phyloP scores from a whole-genome alignment of 2,888 invertebrate genomes.

The Lamellibrachia satsuma region DNA sequence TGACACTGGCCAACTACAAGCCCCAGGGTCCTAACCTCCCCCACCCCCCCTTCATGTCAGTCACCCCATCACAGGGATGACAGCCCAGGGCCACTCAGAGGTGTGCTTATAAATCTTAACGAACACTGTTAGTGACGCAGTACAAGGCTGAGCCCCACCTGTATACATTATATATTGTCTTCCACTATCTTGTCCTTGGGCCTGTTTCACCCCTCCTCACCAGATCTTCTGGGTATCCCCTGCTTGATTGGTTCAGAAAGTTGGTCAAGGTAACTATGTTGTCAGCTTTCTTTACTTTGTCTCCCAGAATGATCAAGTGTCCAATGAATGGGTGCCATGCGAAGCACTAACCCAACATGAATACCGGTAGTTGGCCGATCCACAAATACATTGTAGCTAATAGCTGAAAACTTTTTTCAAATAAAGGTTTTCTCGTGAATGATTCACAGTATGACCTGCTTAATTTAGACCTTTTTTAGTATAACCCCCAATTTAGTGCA shows the following conservation, averaged over 20 bases:
- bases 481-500: neutral
- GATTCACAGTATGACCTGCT: neutral
- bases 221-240: no score
- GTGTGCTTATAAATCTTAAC: neutral
- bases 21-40: neutral
- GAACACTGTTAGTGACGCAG: neutral
- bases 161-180: neutral
- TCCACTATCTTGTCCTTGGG: neutral
- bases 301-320: no score
- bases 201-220: no score
- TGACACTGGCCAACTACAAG: neutral
- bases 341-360: no score
- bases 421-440: neutral
- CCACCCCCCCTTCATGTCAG: neutral
- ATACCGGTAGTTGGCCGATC: no score
- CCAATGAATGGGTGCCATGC: no score
- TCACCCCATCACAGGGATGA: neutral
- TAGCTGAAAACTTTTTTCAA: no score
- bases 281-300: no score
- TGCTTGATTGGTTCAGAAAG: no score
- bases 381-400: no score
- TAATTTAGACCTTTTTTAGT: neutral
- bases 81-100: neutral
- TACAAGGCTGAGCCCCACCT: neutral
- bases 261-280: no score